Percentiles rank a stretch among this genome's conserved stretches.
Evolutionary conservation across 2,797 vertebrate species (phyloP).

Genomic region (Ptychobarbus kaznakovi): DNA sequence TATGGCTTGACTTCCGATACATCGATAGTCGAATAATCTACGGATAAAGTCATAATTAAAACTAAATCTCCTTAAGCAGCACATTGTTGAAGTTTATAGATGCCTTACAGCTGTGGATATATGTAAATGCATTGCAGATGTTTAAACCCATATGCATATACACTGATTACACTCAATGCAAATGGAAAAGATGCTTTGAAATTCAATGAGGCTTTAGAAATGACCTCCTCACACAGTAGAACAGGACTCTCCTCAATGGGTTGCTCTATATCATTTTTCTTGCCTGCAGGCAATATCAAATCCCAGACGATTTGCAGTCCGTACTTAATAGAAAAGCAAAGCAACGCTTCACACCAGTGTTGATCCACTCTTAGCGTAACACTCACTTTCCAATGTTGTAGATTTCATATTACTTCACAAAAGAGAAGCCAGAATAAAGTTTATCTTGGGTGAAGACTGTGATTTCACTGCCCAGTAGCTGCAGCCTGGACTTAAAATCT

Average conservation of each 20-base stretch:
- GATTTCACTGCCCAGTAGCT: slow-evolving; percentile 41
- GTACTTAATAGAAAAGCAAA: slow-evolving; percentile 29
- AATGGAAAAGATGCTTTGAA: slow-evolving; percentile 27
- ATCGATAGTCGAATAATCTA: background rate
- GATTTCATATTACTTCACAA: slow-evolving; percentile 16
- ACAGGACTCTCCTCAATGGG: slow-evolving; percentile 8
- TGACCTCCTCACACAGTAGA: slow-evolving; percentile 8
- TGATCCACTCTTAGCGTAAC: slow-evolving; percentile 13
- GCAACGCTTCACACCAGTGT: slow-evolving; percentile 17
- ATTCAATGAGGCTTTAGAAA: slow-evolving; percentile 33
- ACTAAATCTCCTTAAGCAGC: background rate
- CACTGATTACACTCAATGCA: background rate
- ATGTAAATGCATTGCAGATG: slow-evolving; percentile 50
- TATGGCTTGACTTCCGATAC: background rate
- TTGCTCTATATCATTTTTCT: slow-evolving; percentile 41
- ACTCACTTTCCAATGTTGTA: slow-evolving; percentile 27
- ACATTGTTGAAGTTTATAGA: slow-evolving; percentile 19
- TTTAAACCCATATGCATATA: slow-evolving; percentile 28
- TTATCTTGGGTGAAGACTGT: slow-evolving; percentile 49
- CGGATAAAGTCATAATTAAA: background rate
- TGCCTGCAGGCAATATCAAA: slow-evolving; percentile 34
- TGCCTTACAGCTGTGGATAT: slow-evolving; percentile 33
- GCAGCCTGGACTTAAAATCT: slow-evolving; percentile 32
- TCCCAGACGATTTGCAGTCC: slow-evolving; percentile 10
- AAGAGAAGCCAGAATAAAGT: slow-evolving; percentile 52